These are phyloP conservation scores for Hypomecis punctinalis DNA, from an alignment of 2,888 invertebrate genomes.

Conservation along the genomic window DNA sequence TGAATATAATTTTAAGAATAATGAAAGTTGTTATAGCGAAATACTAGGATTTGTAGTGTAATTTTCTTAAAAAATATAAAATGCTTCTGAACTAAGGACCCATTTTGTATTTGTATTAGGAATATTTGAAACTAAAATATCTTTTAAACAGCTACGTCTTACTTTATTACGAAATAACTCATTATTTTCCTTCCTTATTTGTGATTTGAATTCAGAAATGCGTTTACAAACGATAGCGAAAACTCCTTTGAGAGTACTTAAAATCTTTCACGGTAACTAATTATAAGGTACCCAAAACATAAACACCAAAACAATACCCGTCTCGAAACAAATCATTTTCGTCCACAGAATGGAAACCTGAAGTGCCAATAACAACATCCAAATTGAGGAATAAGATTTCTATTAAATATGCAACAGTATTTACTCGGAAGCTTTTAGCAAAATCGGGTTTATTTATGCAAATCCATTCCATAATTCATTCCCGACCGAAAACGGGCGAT, in stretches of 20 bases:
- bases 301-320: conserved; percentile 14
- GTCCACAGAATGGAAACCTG: conserved; percentile 17
- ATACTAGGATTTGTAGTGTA: too few relatives aligned
- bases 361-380: conserved; percentile 37
- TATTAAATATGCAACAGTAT: conserved; percentile 53
- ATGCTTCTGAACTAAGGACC: too few relatives aligned
- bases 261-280: neutral
- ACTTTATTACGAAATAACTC: too few relatives aligned
- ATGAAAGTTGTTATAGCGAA: too few relatives aligned
- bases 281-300: conserved; percentile 13
- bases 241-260: conserved; percentile 6
- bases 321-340: conserved; percentile 24
- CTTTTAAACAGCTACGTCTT: too few relatives aligned
- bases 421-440: conserved; percentile 52
- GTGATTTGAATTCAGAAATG: too few relatives aligned
- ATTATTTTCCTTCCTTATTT: too few relatives aligned
- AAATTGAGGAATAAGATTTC: conserved; percentile 38
- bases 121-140: neutral
- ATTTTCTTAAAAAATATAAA: too few relatives aligned
- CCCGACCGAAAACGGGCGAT: conserved; percentile 44
- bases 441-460: conserved; percentile 57
- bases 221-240: neutral
- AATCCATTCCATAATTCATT: conserved; percentile 57
- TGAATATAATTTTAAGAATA: too few relatives aligned
- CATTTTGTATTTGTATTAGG: too few relatives aligned